phyloP scores from a whole-genome alignment of 2,113 vertebrate species.

The Psittacara wagleri region DNA sequence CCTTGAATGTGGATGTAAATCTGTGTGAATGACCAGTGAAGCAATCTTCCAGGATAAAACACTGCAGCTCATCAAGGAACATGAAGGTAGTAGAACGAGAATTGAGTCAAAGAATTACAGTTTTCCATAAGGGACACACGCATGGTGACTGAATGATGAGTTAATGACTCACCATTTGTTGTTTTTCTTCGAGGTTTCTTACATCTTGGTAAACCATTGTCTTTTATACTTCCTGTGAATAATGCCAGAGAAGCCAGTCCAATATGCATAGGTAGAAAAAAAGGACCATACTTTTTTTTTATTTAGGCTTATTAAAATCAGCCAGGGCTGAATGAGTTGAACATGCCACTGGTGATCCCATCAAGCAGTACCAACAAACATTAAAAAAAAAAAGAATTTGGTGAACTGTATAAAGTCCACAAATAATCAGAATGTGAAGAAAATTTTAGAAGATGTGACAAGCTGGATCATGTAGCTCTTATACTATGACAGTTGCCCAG shows the following conservation, averaged over 20 bases:
- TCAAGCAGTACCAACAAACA: neutral
- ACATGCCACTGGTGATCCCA: neutral
- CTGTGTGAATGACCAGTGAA: neutral
- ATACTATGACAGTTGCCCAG: neutral
- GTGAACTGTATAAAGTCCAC: neutral
- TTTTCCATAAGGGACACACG: neutral
- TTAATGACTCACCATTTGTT: neutral
- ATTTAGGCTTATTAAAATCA: neutral
- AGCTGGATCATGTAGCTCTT: neutral
- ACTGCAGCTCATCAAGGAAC: neutral
- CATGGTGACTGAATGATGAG: neutral
- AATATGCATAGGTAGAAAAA: neutral
- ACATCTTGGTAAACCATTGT: neutral
- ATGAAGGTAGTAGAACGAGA: neutral
- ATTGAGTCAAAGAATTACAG: neutral
- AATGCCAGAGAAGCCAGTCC: neutral
- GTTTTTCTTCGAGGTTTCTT: neutral
- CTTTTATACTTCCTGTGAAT: neutral
- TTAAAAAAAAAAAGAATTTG: accelerated
- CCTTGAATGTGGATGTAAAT: neutral
- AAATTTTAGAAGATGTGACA: neutral
- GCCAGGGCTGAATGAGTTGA: neutral
- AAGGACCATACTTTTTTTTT: neutral
- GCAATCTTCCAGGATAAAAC: neutral
- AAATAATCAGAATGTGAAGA: neutral